Evolutionary conservation across 2,888 invertebrate genomes (phyloP), one percentile per base, ranked within the genome.

Genomic region (Chrysomela aeneicollis): DNA sequence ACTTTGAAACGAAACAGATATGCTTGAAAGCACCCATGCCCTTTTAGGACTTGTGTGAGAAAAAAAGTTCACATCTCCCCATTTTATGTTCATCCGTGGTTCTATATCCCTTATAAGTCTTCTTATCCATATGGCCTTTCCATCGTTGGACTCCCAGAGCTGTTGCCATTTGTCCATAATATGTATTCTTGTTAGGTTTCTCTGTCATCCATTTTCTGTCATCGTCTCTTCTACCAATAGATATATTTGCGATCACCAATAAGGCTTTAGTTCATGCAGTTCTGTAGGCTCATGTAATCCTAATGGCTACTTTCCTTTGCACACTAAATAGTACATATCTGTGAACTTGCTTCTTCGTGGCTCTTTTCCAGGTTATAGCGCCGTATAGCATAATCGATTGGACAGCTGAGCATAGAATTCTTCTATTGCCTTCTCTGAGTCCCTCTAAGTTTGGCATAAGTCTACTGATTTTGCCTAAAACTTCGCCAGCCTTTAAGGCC

Each of bases 241-340:
- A 18, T 58, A 1, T 1, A 63, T 58, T 32, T 2, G 68, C 57
- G 6, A 66, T 57, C 15, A 59, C 52, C 35, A 57, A 42, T 15
- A 63, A 19, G 3, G 68, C 57, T 50, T 63, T 37, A 10, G 55
- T 65, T 9, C 59, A 59, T n/a, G 57, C 47, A 10, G 64, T 64
- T 42, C 61, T 17, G 50, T 67, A 67, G 26, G 52, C 52, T 21
- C 58, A 47, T n/a, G 22, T 30, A 10, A 61, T 55, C 19, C 55
- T 54, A 12, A 64, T 54, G 2, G 64, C 57, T 4, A 49, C 61
- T 61, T 51, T 58, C 35, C 63, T 57, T 51, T 66, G 63, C 6
- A 66, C 54, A 15, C 57, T 35, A 0, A 59, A 21, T 9, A 67
- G 21, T 17, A 42, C 35, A 17, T 53, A 58, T 26, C 15, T 54